phyloP scores from a whole-genome alignment of 2,888 invertebrate species.

The Phasia obesa region DNA sequence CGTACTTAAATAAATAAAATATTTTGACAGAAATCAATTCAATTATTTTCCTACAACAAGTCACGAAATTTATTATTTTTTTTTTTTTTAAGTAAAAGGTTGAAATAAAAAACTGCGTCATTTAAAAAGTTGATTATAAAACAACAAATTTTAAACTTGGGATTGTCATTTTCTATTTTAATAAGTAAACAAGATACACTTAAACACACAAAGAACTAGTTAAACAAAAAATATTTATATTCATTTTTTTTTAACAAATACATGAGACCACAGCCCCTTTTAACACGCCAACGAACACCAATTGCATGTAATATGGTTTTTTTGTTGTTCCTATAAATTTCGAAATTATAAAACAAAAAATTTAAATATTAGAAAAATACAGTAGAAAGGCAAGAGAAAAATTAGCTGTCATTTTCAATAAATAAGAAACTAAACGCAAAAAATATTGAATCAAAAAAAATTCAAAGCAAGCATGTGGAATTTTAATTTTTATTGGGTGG shows the following conservation, averaged over 20 bases:
- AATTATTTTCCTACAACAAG: slow-evolving; percentile 50
- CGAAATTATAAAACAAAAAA: slow-evolving; percentile 30
- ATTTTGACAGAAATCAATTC: neutral
- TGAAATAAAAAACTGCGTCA: slow-evolving; percentile 59
- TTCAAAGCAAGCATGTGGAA: too few relatives aligned
- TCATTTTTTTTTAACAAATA: slow-evolving; percentile 12
- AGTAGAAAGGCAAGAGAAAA: slow-evolving; percentile 32
- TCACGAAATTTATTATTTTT: slow-evolving; percentile 69
- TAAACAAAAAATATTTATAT: slow-evolving; percentile 33
- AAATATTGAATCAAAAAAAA: neutral
- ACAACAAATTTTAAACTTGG: slow-evolving; percentile 51
- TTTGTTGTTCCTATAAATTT: slow-evolving; percentile 27
- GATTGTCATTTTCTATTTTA: slow-evolving; percentile 68
- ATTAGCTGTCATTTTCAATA: slow-evolving; percentile 64
- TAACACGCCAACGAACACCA: slow-evolving; percentile 56
- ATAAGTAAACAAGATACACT: slow-evolving; percentile 56
- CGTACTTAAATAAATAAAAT: too few relatives aligned
- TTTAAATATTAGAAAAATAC: slow-evolving; percentile 25
- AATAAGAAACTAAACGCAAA: slow-evolving; percentile 1
- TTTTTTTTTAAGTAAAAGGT: slow-evolving; percentile 37
- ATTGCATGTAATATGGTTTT: slow-evolving; percentile 29
- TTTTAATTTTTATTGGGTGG: too few relatives aligned
- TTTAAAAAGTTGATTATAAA: slow-evolving; percentile 57
- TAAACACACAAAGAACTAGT: slow-evolving; percentile 35
- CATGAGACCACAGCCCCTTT: slow-evolving; percentile 53